Evolutionary conservation across 1,140 invertebrate genomes (phyloP).

Genomic region (Bursaphelenchus mucronatus): DNA sequence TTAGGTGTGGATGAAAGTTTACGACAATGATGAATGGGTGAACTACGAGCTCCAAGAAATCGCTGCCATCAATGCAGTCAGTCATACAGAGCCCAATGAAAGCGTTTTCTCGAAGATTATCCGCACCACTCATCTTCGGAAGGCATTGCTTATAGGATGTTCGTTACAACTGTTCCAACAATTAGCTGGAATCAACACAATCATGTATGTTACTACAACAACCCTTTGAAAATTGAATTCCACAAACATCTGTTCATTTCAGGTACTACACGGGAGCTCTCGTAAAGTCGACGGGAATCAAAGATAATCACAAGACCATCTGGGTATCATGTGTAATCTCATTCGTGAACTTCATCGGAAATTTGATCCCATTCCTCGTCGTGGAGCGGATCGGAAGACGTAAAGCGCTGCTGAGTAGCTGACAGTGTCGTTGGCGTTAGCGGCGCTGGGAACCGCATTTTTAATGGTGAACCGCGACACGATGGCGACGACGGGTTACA

Average conservation of each 20-base stretch:
- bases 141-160: constrained; percentile 67
- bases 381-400: constrained; percentile 67
- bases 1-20: constrained; percentile 54
- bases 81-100: constrained; percentile 17
- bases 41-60: constrained; percentile 53
- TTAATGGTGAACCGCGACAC: constrained; percentile 45
- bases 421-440: constrained; percentile 60
- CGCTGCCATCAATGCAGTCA: constrained; percentile 4
- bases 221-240: constrained; percentile 27
- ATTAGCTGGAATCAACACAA: constrained; percentile 68
- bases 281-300: constrained; percentile 68
- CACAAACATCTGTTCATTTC: no score
- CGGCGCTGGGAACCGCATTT: constrained; percentile 32
- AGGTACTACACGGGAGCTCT: constrained; percentile 61
- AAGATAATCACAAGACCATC: constrained; percentile 65
- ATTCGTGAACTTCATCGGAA: constrained; percentile 66
- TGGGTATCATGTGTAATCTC: constrained; percentile 66
- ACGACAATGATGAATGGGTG: constrained; percentile 48
- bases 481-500: neutral
- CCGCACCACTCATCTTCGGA: constrained; percentile 61
- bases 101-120: constrained; percentile 63
- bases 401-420: constrained; percentile 63
- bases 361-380: constrained; percentile 66
- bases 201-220: constrained; percentile 64
- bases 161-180: constrained; percentile 67